Evolutionary conservation across 2,888 invertebrate genomes (phyloP).

Genomic region (Sipha maydis): DNA sequence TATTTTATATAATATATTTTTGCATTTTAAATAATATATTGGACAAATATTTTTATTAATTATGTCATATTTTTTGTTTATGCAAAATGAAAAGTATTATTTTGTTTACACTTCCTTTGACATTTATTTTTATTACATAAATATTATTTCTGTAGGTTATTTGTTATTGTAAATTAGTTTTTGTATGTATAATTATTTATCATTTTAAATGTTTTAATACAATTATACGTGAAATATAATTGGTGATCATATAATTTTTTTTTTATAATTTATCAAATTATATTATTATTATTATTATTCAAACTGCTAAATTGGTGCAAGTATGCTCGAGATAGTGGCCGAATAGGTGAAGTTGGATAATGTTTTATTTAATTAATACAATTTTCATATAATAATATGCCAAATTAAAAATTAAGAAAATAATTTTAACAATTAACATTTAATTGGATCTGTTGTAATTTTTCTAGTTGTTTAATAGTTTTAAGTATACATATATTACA

Average conservation of each 20-base stretch:
- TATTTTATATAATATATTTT: too few species aligned
- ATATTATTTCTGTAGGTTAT: too few species aligned
- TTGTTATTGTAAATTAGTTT: too few species aligned
- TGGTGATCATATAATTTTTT: neutral
- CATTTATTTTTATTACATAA: too few species aligned
- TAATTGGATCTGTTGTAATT: too few species aligned
- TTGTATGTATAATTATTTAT: neutral
- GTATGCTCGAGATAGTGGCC: neutral
- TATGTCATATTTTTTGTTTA: too few species aligned
- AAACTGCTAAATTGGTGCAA: slow-evolving; percentile 14
- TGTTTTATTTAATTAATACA: slow-evolving; percentile 30
- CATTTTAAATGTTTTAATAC: neutral
- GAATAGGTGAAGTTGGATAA: neutral
- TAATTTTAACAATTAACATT: neutral
- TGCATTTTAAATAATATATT: too few species aligned
- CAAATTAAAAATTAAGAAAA: neutral
- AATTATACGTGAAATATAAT: neutral
- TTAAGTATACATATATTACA: too few species aligned
- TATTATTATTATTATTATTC: neutral
- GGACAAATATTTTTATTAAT: too few species aligned
- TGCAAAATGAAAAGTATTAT: too few species aligned
- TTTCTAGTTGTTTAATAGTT: too few species aligned
- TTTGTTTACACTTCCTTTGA: too few species aligned
- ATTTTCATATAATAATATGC: neutral
- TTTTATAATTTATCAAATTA: neutral